phyloP scores from a whole-genome alignment of 2,888 invertebrate species.

The Proisotoma minuta region DNA sequence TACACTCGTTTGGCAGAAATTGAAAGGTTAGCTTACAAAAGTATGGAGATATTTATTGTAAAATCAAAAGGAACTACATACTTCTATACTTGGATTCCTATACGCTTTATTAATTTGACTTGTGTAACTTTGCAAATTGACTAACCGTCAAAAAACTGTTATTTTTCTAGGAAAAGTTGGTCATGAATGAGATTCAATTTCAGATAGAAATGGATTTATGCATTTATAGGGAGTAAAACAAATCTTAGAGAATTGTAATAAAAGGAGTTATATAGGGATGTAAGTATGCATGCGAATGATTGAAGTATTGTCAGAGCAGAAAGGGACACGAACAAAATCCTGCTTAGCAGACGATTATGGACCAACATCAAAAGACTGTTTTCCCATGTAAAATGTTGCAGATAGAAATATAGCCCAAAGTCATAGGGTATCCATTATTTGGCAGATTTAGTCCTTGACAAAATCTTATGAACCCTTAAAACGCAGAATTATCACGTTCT shows the following conservation, averaged over 20 bases:
- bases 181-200: conserved; percentile 4
- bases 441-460: not conserved
- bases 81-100: no score
- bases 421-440: not conserved
- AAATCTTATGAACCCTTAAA: conserved; percentile 3
- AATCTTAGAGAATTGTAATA: no score
- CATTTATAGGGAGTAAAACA: no score
- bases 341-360: not conserved
- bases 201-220: not conserved
- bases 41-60: no score
- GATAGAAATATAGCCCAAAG: not conserved
- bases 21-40: no score
- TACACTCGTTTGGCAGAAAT: no score
- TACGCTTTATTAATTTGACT: no score
- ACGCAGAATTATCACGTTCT: not conserved
- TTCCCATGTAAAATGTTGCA: not conserved
- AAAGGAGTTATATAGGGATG: not conserved
- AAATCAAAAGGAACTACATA: no score
- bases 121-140: no score
- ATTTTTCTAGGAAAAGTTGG: no score
- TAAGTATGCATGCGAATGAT: not conserved
- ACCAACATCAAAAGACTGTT: not conserved
- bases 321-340: not conserved
- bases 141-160: no score
- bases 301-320: not conserved